These are phyloP conservation scores for Noturus placidus DNA, from an alignment of 2,113 vertebrate genomes.

Conservation along the genomic window DNA sequence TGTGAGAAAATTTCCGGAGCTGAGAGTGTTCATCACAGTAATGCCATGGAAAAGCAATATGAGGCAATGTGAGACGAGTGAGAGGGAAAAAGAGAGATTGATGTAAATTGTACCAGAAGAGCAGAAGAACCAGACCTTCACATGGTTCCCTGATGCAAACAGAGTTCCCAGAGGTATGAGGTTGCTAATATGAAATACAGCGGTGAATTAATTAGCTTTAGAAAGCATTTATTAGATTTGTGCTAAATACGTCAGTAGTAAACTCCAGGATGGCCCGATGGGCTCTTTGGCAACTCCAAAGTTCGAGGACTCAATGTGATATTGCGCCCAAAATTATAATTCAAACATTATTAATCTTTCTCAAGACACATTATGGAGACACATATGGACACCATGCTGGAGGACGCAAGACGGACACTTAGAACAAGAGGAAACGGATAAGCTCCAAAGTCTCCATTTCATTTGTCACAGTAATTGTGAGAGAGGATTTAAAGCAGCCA, in stretches of 20 bases:
- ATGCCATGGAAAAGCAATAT: not conserved
- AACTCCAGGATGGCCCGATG: not conserved
- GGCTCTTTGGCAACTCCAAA: not conserved
- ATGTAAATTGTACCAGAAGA: not conserved
- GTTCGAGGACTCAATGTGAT: not conserved
- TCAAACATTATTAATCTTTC: not conserved
- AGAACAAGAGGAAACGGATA: conserved; percentile 12
- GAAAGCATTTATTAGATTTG: conserved; percentile 31
- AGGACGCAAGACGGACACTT: not conserved
- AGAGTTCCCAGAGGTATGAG: conserved; percentile 18
- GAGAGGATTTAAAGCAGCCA: conserved; percentile 7
- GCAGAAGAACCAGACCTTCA: not conserved
- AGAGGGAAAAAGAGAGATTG: not conserved
- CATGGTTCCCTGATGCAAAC: conserved; percentile 2
- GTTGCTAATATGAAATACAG: not conserved
- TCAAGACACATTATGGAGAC: not conserved
- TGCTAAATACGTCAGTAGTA: conserved; percentile 5
- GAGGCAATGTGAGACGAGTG: not conserved
- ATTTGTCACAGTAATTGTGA: conserved; percentile 9
- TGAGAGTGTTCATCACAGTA: not conserved
- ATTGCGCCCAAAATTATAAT: not conserved
- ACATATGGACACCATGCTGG: not conserved
- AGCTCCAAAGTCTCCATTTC: not conserved
- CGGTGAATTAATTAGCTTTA: conserved; percentile 5
- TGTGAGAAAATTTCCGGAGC: not conserved